These are phyloP conservation scores for Micropterix aruncella DNA, from an alignment of 2,888 invertebrate species.

Conservation along the genomic window DNA sequence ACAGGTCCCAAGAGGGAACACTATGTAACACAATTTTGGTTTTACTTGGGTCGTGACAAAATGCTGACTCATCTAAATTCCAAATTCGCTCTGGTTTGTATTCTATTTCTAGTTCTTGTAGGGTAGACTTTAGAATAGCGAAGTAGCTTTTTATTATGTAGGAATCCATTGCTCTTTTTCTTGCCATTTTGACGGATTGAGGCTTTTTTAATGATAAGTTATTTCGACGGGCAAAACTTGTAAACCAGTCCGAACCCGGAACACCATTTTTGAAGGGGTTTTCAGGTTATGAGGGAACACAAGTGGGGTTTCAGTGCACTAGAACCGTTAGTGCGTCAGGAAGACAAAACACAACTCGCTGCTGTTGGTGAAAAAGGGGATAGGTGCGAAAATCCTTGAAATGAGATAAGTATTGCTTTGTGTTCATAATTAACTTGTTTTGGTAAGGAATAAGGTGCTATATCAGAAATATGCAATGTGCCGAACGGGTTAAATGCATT, in stretches of 20 bases:
- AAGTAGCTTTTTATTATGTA: conserved; percentile 5
- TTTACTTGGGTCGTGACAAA: conserved; percentile 6
- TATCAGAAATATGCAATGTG: too few relatives aligned
- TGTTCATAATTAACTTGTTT: too few relatives aligned
- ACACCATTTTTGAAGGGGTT: not conserved
- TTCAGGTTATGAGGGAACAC: too few relatives aligned
- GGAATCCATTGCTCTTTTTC: conserved; percentile 4
- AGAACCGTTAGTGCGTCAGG: too few relatives aligned
- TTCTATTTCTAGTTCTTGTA: conserved; percentile 3
- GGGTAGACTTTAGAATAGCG: conserved; percentile 1
- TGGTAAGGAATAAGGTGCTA: too few relatives aligned
- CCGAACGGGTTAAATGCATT: too few relatives aligned
- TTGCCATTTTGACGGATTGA: conserved; percentile 6
- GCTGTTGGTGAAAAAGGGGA: too few relatives aligned
- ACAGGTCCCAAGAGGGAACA: conserved; percentile 9
- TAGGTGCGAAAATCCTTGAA: too few relatives aligned
- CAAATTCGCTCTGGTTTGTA: conserved; percentile 6
- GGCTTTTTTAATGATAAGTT: conserved; percentile 7
- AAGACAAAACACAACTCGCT: too few relatives aligned
- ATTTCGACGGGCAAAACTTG: conserved; percentile 5
- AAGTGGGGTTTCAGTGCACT: too few relatives aligned
- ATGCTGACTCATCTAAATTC: conserved; percentile 6
- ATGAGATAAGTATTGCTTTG: too few relatives aligned
- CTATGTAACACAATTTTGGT: conserved; percentile 7
- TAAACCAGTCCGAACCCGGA: conserved; percentile 6